Evolutionary conservation across 2,113 vertebrate species (phyloP).

Genomic region (Ramphastos sulfuratus): DNA sequence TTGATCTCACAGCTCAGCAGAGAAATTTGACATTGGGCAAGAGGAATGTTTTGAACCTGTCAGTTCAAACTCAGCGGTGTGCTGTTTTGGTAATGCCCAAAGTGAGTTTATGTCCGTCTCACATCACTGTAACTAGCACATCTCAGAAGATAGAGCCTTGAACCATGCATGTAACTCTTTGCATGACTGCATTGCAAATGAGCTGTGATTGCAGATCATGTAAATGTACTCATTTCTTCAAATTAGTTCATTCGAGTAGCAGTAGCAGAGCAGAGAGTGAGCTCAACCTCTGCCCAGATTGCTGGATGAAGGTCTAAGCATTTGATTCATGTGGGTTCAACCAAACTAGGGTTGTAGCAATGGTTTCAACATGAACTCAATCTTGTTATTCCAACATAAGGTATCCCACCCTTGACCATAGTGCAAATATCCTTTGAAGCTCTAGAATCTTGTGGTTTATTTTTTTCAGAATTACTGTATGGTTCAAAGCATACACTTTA

Average conservation of each 20-base stretch:
- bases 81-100: background rate
- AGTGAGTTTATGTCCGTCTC: background rate
- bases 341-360: background rate
- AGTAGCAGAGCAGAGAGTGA: fast-evolving
- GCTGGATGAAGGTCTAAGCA: background rate
- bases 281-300: background rate
- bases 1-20: background rate
- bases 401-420: background rate
- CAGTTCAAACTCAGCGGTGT: background rate
- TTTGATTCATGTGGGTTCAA: fast-evolving
- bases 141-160: background rate
- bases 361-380: background rate
- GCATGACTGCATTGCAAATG: background rate
- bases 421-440: background rate
- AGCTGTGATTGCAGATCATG: background rate
- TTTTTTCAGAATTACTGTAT: background rate
- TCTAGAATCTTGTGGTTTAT: background rate
- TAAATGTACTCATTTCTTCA: background rate
- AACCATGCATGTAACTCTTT: background rate
- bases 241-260: background rate
- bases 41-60: background rate
- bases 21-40: background rate
- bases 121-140: fast-evolving
- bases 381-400: background rate
- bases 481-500: background rate